Conservation (phyloP, 1,140 invertebrate species). For the Thalassaphorura encarpata region DNA sequence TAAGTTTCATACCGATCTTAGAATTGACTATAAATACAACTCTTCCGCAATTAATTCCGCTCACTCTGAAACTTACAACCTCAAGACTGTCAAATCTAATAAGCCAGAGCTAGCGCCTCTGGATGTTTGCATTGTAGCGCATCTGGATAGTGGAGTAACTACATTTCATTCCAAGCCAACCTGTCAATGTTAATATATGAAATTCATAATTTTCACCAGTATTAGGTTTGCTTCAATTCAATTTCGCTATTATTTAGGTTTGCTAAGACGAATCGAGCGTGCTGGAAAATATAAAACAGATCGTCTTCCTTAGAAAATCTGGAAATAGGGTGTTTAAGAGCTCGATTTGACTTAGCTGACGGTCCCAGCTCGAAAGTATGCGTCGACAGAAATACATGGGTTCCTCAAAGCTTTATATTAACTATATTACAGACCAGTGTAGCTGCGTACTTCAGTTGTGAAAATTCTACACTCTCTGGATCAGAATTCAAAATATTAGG, state of each 20-base stretch:
- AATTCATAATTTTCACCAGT: neutral
- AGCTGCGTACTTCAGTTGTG: conserved; percentile 85
- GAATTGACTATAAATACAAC: conserved; percentile 92
- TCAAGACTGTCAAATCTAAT: no score
- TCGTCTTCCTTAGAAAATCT: conserved; percentile 78
- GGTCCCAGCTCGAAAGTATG: conserved; percentile 58
- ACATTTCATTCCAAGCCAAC: conserved; percentile 81
- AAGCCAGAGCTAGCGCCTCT: conserved; percentile 50
- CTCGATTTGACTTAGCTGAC: conserved; percentile 69
- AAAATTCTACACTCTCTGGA: conserved; percentile 86
- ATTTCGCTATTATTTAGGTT: conserved; percentile 50
- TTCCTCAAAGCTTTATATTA: neutral
- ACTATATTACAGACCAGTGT: conserved; percentile 52
- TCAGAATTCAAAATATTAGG: conserved; percentile 84
- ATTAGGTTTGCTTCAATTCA: conserved; percentile 9
- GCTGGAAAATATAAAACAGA: conserved; percentile 88
- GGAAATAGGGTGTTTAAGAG: conserved; percentile 78
- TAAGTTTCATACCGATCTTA: conserved; percentile 71
- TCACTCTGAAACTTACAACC: conserved; percentile 21
- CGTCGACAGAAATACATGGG: neutral
- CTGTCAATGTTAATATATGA: conserved; percentile 60
- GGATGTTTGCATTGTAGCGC: conserved; percentile 76
- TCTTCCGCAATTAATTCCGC: conserved; percentile 69
- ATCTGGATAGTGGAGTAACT: conserved; percentile 74
- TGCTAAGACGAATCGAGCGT: conserved; percentile 63